A percentile compares a stretch with the other conserved stretches of the same genome.
Conservation (phyloP, 2,113 vertebrate genomes). For the Gila orcuttii region DNA sequence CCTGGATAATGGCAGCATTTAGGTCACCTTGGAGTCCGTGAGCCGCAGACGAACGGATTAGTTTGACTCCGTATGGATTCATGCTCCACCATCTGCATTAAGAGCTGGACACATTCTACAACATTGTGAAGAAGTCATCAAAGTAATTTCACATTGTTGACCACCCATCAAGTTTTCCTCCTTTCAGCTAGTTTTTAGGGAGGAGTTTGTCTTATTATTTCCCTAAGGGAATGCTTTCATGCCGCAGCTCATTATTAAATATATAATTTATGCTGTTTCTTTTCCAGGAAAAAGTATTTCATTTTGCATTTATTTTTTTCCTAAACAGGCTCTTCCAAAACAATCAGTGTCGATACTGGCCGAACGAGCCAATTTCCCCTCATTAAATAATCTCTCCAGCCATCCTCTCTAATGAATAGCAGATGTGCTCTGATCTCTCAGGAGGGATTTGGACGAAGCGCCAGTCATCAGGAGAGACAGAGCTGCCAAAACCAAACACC, state of each 20-base stretch:
- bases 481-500: slow-evolving; percentile 26
- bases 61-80: neutral
- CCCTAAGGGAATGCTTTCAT: neutral
- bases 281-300: slow-evolving; percentile 18
- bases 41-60: neutral
- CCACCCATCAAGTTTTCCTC: neutral
- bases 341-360: neutral
- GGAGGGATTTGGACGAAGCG: slow-evolving; percentile 9
- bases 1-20: slow-evolving; percentile 7
- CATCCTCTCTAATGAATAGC: slow-evolving; percentile 47
- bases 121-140: slow-evolving; percentile 4
- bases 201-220: neutral
- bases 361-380: neutral
- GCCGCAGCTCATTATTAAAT: neutral
- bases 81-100: neutral
- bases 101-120: neutral
- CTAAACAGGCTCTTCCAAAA: neutral
- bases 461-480: slow-evolving; percentile 15
- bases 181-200: neutral
- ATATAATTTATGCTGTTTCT: neutral
- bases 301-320: neutral
- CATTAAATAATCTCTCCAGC: slow-evolving; percentile 38
- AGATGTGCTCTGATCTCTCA: slow-evolving; percentile 44
- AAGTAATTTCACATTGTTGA: neutral
- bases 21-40: slow-evolving; percentile 9